phyloP scores from a whole-genome alignment of 2,113 vertebrate species.

The Nansenia antarctica region DNA sequence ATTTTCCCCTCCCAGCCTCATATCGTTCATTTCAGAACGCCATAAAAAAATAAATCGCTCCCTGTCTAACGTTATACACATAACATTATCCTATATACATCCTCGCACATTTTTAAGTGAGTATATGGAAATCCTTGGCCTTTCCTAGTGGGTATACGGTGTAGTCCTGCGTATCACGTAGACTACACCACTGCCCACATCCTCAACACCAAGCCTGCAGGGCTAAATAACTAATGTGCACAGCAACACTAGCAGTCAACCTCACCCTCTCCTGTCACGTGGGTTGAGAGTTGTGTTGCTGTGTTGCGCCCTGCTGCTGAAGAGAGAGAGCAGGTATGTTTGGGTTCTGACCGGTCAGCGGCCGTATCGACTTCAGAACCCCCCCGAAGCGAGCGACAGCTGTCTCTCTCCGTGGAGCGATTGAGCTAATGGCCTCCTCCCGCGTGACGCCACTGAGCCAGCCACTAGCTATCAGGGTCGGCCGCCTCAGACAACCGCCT shows the following conservation, averaged over 20 bases:
- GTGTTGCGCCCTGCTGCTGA: slow-evolving; percentile 18
- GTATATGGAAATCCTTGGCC: no score
- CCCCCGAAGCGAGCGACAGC: slow-evolving; percentile 45
- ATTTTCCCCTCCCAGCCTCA: no score
- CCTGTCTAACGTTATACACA: no score
- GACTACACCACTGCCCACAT: neutral
- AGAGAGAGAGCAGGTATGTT: neutral
- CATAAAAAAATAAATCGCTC: no score
- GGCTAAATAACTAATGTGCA: no score
- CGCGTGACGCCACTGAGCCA: neutral
- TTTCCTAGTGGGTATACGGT: slow-evolving; percentile 35
- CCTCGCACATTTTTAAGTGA: no score
- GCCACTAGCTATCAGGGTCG: neutral
- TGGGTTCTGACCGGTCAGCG: neutral
- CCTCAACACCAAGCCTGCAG: neutral
- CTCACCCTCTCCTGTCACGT: slow-evolving; percentile 9
- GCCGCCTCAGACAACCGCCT: neutral
- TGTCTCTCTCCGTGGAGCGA: slow-evolving; percentile 36
- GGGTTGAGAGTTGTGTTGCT: neutral
- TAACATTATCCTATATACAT: no score
- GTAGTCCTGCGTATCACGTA: slow-evolving; percentile 5
- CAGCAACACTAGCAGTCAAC: no score
- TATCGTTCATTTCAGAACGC: no score
- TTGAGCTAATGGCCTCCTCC: neutral
- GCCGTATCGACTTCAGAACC: slow-evolving; percentile 35